phyloP scores from a whole-genome alignment of 30 jellyfish, hydroid and myxozoan species.

The Aurelia coerulea region DNA sequence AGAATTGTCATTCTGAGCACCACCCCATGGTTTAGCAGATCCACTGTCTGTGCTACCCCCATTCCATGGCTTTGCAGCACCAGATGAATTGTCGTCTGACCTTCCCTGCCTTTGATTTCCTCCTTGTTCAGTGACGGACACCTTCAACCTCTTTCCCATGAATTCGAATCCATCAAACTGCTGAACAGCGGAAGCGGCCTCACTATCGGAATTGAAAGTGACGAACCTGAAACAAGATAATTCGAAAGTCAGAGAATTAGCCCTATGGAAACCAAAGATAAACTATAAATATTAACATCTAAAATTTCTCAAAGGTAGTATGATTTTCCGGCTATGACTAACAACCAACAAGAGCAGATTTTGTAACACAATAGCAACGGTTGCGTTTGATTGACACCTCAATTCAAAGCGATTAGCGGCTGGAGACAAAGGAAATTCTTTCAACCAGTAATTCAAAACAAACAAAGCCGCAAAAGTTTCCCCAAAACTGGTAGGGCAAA shows the following conservation, averaged over 20 bases:
- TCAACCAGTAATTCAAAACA: no score
- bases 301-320: neutral
- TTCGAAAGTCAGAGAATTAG: neutral
- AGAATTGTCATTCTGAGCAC: neutral
- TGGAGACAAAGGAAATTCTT: no score
- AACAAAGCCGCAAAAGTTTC: no score
- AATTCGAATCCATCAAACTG: conserved; percentile 67
- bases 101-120: conserved; percentile 36
- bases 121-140: conserved; percentile 15
- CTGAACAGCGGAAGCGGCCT: conserved; percentile 74
- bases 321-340: no score
- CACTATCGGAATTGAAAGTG: conserved; percentile 55
- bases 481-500: no score
- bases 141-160: conserved; percentile 71
- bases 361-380: no score
- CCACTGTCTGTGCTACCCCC: neutral
- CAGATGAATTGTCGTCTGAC: conserved; percentile 1
- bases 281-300: neutral
- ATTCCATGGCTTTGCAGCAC: neutral
- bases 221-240: conserved; percentile 55
- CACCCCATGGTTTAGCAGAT: conserved; percentile 48
- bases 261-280: neutral
- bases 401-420: no score
- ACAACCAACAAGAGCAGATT: no score
- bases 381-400: no score